Conservation (phyloP, 2,113 vertebrate species). For the Grammomys dolichurus region DNA sequence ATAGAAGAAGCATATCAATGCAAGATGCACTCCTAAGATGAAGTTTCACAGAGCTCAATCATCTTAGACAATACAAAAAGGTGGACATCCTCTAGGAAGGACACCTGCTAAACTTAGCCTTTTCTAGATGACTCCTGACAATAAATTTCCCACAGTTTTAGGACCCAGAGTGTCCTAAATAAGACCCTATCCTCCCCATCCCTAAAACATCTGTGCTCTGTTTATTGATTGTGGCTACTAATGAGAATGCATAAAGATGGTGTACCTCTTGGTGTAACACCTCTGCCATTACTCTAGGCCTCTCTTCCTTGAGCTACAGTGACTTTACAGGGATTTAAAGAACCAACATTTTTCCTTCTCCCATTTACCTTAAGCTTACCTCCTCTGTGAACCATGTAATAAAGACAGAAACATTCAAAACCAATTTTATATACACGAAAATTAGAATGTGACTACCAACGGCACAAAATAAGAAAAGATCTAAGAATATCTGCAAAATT, state of each 20-base stretch:
- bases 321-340: not conserved
- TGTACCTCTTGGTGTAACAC: too few species aligned
- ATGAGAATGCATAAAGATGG: too few species aligned
- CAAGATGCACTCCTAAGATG: too few species aligned
- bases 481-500: not conserved
- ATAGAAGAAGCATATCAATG: too few species aligned
- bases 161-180: not conserved
- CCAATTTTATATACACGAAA: not conserved
- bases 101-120: too few species aligned
- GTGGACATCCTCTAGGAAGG: too few species aligned
- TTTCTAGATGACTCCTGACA: too few species aligned
- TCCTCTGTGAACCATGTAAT: not conserved
- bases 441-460: not conserved
- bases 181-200: not conserved
- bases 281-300: not conserved
- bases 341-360: not conserved
- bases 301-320: not conserved
- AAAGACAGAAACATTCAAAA: not conserved
- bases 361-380: not conserved
- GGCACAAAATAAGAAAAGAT: not conserved
- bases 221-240: not conserved
- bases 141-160: not conserved
- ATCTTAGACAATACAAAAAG: too few species aligned
- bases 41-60: too few species aligned
- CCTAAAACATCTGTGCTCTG: not conserved